These are phyloP conservation scores for Euclidia mi DNA, from an alignment of 2,888 invertebrate genomes.

Conservation along the genomic window DNA sequence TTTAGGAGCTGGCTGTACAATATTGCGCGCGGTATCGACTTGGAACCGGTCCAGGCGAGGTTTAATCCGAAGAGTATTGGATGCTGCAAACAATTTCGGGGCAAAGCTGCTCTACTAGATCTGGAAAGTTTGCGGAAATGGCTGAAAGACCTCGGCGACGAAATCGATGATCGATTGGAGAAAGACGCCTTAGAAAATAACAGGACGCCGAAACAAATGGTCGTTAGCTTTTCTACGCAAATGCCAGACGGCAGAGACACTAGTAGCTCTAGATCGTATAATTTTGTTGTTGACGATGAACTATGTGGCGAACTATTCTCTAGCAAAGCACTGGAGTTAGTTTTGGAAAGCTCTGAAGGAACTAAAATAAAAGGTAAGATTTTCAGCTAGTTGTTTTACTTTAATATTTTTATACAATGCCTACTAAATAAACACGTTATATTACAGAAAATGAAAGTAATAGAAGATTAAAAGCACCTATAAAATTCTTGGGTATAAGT, in stretches of 20 bases:
- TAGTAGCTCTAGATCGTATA: conserved; percentile 91
- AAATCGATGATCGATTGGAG: conserved; percentile 95
- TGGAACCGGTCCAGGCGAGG: conserved; percentile 95
- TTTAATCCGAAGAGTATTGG: conserved; percentile 98
- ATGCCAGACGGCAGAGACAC: conserved; percentile 88
- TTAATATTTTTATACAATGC: too few species aligned
- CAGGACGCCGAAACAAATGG: conserved; percentile 94
- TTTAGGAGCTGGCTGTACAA: conserved; percentile 95
- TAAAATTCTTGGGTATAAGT: conserved; percentile 94
- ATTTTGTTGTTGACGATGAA: conserved; percentile 89
- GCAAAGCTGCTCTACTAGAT: conserved; percentile 92
- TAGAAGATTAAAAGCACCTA: conserved; percentile 84
- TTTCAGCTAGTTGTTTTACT: background rate
- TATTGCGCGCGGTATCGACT: conserved; percentile 96
- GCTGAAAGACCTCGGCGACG: conserved; percentile 94
- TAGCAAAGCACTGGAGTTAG: conserved; percentile 91
- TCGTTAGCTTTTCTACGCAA: conserved; percentile 92
- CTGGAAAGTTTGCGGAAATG: conserved; percentile 93
- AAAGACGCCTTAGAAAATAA: conserved; percentile 95
- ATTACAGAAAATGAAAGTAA: conserved; percentile 78
- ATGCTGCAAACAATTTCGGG: conserved; percentile 98
- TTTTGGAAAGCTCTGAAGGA: conserved; percentile 91
- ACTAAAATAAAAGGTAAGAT: conserved; percentile 72
- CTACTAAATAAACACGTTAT: too few species aligned
- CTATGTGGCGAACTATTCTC: conserved; percentile 92